Evolutionary conservation across 2,888 invertebrate species (phyloP), one percentile per base, ranked within the genome.

Genomic region (Torymus tubicola): DNA sequence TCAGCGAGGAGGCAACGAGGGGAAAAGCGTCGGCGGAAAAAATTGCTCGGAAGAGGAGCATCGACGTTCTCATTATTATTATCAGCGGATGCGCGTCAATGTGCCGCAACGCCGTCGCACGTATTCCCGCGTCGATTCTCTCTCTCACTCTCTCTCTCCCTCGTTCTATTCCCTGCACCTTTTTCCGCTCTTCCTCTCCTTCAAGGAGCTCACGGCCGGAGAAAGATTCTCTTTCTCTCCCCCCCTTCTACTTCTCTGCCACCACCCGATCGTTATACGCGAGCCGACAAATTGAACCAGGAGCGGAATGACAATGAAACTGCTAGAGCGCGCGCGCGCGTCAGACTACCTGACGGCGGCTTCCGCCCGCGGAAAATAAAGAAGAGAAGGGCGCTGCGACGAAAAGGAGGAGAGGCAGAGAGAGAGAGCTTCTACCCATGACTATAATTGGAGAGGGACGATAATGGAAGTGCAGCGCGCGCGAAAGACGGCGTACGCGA

Each of bases 261-360:
- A 31, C 31, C 31, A 31, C 61, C 52, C 50, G 64, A 68, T 77
- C 72, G 61, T 73, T 68, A 73, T 53, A 1, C 57, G 60, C 42
- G 18, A 68, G n/a, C 21, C 77, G 74, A 81, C 79, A 81, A 82
- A 81, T 83, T 79, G 81, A 81, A 78, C 68, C 69, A 76, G 81
- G 78, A 74, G 71, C 68, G 69, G 83, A 82, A 81, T 81, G 76
- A 82, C 81, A 83, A 82, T 81, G 81, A 81, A 80, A 75, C 76
- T 79, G 65, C 79, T 71, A 81, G 70, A 74, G 64, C 69, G 16
- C 61, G 64, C 65, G 64, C 58, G 18, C 42, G 58, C 57, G 67
- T 67, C 53, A 42, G 18, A 24, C 24, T 63, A 73, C 74, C 79
- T 70, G 65, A 60, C 70, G 69, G n/a, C 52, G 58, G 55, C 75